Base-by-base conservation (phyloP, 1,140 invertebrate species). In the Augochlora pura region DNA sequence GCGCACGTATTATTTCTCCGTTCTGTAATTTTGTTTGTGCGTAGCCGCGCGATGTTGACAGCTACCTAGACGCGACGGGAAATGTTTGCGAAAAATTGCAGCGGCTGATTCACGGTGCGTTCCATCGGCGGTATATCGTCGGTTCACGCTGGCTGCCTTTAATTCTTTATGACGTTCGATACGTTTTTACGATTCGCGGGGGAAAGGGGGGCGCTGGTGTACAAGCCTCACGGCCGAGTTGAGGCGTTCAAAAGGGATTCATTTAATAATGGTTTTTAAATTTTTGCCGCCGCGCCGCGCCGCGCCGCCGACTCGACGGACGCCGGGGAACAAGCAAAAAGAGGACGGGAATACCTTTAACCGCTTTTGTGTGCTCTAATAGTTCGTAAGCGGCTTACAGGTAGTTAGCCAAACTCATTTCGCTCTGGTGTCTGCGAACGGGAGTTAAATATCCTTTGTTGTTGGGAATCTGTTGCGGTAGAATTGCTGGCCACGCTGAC, bases 331-430 rank as follows among this genome's bases (percentile, higher is more conserved):
- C 16, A 7, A 49, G 60, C 57, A 63, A 75, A 70, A 71, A 77
- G 57, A 57, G 27, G 52, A n/a, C 46, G 38, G 49, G 39, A 42
- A 75, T 68, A 72, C 62, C 71, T 72, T 70, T 68, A 63, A 76
- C 70, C 67, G 71, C 57, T 57, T 76, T 74, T 60, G 67, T 72
- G 70, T 39, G 76, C 76, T 75, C 67, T 82, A 82, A 85, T 80
- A 85, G 72, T 82, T 86, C 49, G 71, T 85, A 85, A 86, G 83
- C 80, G 67, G 84, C 76, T 86, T 85, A 77, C 67, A n/a, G 59
- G 66, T 86, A 85, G 80, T 85, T 76, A 77, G 81, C 75, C 38
- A 75, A 86, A 85, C 80, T 85, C 72, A 62, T 82, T 70, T 16
- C 63, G 32, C 54, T 42, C 42, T 49, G 66, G 71, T 85, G 69